Evolutionary conservation across 2,113 vertebrate species (phyloP).

Genomic region (Hippocampus zosterae): DNA sequence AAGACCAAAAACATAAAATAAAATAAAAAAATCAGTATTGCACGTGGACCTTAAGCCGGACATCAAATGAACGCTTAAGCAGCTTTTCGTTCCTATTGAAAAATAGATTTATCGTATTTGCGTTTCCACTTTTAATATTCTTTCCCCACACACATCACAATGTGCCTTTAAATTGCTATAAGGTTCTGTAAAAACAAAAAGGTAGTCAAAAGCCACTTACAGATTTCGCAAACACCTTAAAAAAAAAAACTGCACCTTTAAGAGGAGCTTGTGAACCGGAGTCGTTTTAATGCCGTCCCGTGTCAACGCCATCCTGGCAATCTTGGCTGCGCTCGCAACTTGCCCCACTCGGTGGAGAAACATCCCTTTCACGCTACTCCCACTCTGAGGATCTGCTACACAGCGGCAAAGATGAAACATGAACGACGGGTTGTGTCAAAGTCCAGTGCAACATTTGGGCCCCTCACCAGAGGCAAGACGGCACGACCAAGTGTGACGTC

Average conservation of each 20-base stretch:
- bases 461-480: conserved; percentile 20
- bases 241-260: neutral
- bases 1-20: neutral
- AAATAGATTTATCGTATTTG: conserved; percentile 60
- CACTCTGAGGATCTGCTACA: neutral
- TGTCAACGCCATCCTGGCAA: neutral
- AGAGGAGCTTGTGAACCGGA: neutral
- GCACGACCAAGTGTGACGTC: conserved; percentile 24
- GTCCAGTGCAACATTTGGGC: conserved; percentile 34
- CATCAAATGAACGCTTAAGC: neutral
- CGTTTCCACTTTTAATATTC: conserved; percentile 43
- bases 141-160: conserved; percentile 53
- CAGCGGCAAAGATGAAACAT: conserved; percentile 33
- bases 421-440: conserved; percentile 31
- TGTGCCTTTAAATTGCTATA: conserved; percentile 65
- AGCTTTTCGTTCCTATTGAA: conserved; percentile 25
- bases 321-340: neutral
- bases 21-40: neutral
- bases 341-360: neutral
- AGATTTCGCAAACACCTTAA: neutral
- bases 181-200: conserved; percentile 61
- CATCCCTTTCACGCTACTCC: neutral
- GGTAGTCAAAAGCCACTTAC: conserved; percentile 40
- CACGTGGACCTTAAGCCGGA: neutral
- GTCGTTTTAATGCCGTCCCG: neutral